Conservation (phyloP, 2,888 invertebrate species). For the Andrena camellia region DNA sequence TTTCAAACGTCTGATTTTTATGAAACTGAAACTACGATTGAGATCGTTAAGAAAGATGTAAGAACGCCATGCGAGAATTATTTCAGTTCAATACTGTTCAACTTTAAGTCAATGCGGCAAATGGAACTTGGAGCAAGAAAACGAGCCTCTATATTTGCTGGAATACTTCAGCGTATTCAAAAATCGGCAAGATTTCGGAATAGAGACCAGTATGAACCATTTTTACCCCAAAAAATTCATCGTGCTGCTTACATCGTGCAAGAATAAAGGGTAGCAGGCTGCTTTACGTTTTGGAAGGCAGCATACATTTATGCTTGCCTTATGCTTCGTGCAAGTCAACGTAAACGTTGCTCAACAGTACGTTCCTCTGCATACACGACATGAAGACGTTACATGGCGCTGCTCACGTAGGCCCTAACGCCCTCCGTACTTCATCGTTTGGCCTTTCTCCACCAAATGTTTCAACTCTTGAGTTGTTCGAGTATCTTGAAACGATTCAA, state of each 20-base stretch:
- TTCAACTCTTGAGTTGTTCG: background rate
- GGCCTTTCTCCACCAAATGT: background rate
- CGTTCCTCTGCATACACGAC: conserved; percentile 8
- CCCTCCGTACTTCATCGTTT: conserved; percentile 11
- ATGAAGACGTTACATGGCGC: conserved; percentile 37
- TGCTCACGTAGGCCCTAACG: conserved; percentile 58
- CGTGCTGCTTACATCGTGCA: background rate
- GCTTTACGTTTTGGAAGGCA: conserved; percentile 13
- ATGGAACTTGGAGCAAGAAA: no score
- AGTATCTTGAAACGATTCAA: conserved; percentile 9
- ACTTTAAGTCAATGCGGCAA: no score
- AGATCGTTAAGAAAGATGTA: no score
- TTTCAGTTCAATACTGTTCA: no score
- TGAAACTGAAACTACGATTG: no score
- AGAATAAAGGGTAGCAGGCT: background rate
- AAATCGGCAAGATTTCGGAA: background rate
- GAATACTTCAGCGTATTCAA: background rate
- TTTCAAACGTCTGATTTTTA: no score
- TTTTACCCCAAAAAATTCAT: background rate
- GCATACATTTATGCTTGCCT: conserved; percentile 19
- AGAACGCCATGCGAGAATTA: no score
- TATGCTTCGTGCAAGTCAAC: conserved; percentile 32
- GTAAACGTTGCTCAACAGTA: conserved; percentile 50
- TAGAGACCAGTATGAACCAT: background rate
- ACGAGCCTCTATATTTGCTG: background rate